Conservation (phyloP, 2,888 invertebrate genomes). For the Melanophora roralis region DNA sequence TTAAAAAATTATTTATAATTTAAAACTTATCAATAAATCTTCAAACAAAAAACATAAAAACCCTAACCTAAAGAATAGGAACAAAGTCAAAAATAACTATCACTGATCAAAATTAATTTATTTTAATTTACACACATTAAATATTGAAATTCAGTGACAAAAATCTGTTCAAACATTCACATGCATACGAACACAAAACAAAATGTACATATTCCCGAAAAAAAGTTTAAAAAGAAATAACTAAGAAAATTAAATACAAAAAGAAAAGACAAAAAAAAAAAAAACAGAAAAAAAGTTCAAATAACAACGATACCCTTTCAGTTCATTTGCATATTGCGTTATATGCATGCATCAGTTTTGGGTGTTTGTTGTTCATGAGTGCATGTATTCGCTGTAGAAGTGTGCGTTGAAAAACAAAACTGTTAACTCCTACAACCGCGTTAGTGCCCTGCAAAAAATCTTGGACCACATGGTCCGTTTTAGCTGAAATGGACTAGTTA, state of each 20-base stretch:
- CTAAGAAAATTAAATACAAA: slow-evolving; percentile 29
- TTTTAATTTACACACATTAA: slow-evolving; percentile 63
- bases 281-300: slow-evolving; percentile 36
- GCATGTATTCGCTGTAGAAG: background rate
- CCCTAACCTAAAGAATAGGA: background rate
- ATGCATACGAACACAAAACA: background rate
- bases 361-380: background rate
- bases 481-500: too few relatives aligned
- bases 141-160: slow-evolving; percentile 5
- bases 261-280: background rate
- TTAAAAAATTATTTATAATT: background rate
- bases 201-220: slow-evolving; percentile 31
- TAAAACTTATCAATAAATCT: background rate
- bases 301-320: slow-evolving; percentile 52
- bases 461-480: too few relatives aligned
- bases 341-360: background rate
- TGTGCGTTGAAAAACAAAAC: background rate
- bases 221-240: slow-evolving; percentile 7
- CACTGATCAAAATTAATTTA: slow-evolving; percentile 65
- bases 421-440: slow-evolving; percentile 45
- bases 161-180: slow-evolving; percentile 6
- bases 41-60: background rate
- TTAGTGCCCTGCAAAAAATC: too few relatives aligned
- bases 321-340: slow-evolving; percentile 51
- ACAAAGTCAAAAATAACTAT: slow-evolving; percentile 32